Percentiles rank a stretch among this genome's conserved stretches.
These are phyloP conservation scores for Dyspetes luteomarginatus DNA, from an alignment of 2,888 invertebrate genomes.

Conservation along the genomic window DNA sequence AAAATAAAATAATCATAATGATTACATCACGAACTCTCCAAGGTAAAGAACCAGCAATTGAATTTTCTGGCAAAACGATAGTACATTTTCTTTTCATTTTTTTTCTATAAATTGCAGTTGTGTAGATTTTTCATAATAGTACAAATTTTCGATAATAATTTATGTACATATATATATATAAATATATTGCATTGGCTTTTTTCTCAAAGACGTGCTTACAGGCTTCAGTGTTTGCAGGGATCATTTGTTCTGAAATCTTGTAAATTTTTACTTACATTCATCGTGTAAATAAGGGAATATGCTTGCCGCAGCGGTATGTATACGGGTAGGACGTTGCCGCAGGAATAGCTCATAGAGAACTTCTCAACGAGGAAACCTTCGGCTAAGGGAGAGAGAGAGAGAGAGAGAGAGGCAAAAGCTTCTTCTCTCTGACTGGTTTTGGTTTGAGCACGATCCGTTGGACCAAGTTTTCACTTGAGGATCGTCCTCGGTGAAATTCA, in stretches of 20 bases:
- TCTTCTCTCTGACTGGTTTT: not conserved
- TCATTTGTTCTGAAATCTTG: not conserved
- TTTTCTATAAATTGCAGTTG: too few species aligned
- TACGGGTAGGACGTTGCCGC: constrained; percentile 49
- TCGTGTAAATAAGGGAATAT: not conserved
- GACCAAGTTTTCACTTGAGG: constrained; percentile 40
- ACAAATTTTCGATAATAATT: too few species aligned
- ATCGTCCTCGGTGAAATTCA: constrained; percentile 17
- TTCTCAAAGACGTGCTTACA: too few species aligned
- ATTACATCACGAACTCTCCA: too few species aligned
- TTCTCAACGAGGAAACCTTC: constrained; percentile 74
- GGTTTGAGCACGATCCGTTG: not conserved
- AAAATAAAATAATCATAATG: too few species aligned
- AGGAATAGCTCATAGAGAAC: constrained; percentile 65
- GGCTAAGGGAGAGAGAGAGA: constrained; percentile 24
- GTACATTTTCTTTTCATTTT: too few species aligned
- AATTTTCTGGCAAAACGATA: too few species aligned
- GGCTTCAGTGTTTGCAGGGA: not conserved
- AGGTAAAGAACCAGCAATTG: too few species aligned
- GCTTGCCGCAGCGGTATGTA: constrained; percentile 11
- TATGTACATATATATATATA: too few species aligned
- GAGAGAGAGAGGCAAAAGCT: constrained; percentile 9
- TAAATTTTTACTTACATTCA: not conserved
- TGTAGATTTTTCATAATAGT: too few species aligned
- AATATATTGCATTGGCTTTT: too few species aligned